phyloP scores from a whole-genome alignment of 2,888 invertebrate genomes.

The Aphodius sticticus region DNA sequence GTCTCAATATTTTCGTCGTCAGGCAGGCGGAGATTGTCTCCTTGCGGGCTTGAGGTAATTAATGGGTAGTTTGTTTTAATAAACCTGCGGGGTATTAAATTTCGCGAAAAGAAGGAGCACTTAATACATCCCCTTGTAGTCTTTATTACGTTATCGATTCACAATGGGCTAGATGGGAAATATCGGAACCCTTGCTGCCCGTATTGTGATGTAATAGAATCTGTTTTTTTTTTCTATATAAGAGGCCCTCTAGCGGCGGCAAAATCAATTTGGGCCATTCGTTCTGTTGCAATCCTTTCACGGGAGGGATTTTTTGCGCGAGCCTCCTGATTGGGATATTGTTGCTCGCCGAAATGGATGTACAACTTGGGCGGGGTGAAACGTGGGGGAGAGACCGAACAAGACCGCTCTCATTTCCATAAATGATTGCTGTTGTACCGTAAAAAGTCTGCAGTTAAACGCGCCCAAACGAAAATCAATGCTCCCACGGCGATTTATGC shows the following conservation, averaged over 20 bases:
- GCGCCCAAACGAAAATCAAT: background rate
- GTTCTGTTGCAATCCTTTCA: constrained; percentile 7
- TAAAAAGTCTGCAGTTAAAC: background rate
- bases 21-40: constrained; percentile 5
- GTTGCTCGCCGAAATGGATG: constrained; percentile 19
- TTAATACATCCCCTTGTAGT: background rate
- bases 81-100: constrained; percentile 22
- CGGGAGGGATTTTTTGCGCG: background rate
- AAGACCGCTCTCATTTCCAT: constrained; percentile 19
- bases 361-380: background rate
- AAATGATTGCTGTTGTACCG: constrained; percentile 19
- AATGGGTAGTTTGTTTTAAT: constrained; percentile 27
- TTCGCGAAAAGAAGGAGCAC: constrained; percentile 5
- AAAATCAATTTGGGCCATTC: constrained; percentile 14
- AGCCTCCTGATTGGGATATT: constrained; percentile 20
- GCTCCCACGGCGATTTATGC: background rate
- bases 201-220: background rate
- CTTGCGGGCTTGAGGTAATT: constrained; percentile 12
- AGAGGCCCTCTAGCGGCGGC: constrained; percentile 10
- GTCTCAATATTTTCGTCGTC: constrained; percentile 20
- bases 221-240: constrained; percentile 6
- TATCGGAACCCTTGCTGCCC: background rate
- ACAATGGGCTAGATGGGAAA: background rate
- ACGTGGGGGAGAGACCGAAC: background rate
- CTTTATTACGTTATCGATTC: constrained; percentile 5